Conservation (phyloP, 2,888 invertebrate species). For the Phlogophora meticulosa region DNA sequence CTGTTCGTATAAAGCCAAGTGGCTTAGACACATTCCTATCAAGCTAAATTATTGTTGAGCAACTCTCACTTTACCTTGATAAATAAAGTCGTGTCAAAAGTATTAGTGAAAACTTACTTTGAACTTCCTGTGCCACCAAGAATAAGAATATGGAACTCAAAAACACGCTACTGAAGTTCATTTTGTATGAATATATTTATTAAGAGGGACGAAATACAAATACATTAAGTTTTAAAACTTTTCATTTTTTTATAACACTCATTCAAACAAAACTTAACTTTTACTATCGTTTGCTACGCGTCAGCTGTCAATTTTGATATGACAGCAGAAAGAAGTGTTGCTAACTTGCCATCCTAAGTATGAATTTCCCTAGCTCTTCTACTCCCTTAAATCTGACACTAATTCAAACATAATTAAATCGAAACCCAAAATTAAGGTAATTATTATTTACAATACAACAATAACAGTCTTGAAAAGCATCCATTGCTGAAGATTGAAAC, state of each 20-base stretch:
- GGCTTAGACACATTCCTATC: constrained; percentile 32
- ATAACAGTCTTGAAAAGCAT: too few relatives aligned
- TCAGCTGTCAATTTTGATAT: constrained; percentile 32
- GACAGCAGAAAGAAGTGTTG: background rate
- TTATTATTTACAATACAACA: too few relatives aligned
- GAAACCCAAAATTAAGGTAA: too few relatives aligned
- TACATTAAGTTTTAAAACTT: constrained; percentile 70
- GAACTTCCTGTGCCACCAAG: constrained; percentile 74
- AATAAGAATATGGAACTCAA: constrained; percentile 70
- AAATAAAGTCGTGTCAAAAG: constrained; percentile 75
- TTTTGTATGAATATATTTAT: constrained; percentile 65
- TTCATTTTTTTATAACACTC: constrained; percentile 62
- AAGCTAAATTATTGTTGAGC: constrained; percentile 46
- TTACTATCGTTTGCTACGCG: constrained; percentile 27
- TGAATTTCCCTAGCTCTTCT: too few relatives aligned
- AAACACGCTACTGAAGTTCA: constrained; percentile 74
- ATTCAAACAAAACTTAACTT: constrained; percentile 21
- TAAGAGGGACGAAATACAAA: constrained; percentile 52
- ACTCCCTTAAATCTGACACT: too few relatives aligned
- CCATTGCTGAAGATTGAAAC: too few relatives aligned
- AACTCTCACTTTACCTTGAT: constrained; percentile 90
- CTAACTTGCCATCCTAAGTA: too few relatives aligned
- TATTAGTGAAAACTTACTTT: constrained; percentile 81
- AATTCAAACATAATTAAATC: too few relatives aligned
- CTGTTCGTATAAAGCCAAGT: constrained; percentile 9